phyloP scores from a whole-genome alignment of 2,888 invertebrate genomes.

The Oscheius sp. region DNA sequence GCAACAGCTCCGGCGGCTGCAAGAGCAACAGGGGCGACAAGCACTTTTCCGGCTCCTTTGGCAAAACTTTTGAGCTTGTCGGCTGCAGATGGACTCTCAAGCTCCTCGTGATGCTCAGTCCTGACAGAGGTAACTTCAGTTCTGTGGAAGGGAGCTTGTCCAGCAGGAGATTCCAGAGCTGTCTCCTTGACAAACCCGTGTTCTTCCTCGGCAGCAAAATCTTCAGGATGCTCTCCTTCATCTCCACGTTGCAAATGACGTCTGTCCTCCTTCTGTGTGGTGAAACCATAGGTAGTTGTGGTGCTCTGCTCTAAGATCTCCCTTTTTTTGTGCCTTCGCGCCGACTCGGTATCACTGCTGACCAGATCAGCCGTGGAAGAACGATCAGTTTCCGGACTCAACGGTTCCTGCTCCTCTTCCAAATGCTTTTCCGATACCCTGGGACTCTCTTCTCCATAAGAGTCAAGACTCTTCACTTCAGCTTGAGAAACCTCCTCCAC shows the following conservation, averaged over 20 bases:
- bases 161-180: slow-evolving; percentile 15
- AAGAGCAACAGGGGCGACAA: not conserved
- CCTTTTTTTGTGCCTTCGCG: slow-evolving; percentile 5
- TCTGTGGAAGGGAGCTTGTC: not conserved
- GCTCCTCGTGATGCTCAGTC: not conserved
- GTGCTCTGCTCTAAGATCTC: slow-evolving; percentile 18
- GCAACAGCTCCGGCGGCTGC: not conserved
- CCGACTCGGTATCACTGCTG: not conserved
- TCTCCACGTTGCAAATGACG: slow-evolving; percentile 81
- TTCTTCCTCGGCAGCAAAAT: slow-evolving; percentile 78
- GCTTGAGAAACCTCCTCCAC: slow-evolving; percentile 48
- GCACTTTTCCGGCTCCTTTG: not conserved
- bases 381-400: slow-evolving; percentile 20
- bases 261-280: slow-evolving; percentile 18
- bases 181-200: slow-evolving; percentile 4
- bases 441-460: slow-evolving; percentile 25
- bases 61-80: not conserved
- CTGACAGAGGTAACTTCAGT: not conserved
- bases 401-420: slow-evolving; percentile 8
- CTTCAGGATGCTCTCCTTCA: slow-evolving; percentile 91
- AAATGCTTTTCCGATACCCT: not conserved
- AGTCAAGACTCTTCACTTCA: slow-evolving; percentile 42
- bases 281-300: slow-evolving; percentile 16
- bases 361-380: slow-evolving; percentile 5
- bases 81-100: not conserved